Evolutionary conservation across 2,888 invertebrate species (phyloP), one percentile per base, ranked within the genome.

Genomic region (Cheilosia soror): DNA sequence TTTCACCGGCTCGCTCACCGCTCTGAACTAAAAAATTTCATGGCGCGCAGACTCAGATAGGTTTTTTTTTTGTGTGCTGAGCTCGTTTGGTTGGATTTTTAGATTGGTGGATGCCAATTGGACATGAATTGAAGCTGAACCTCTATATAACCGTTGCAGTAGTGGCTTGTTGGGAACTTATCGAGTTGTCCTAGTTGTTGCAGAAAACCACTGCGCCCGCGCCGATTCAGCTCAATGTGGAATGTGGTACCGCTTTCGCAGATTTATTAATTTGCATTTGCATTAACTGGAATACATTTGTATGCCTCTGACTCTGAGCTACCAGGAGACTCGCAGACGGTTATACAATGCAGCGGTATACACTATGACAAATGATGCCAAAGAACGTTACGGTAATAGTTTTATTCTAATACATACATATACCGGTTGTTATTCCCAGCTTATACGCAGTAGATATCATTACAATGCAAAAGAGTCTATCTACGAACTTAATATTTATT

Each of bases 221-320:
- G 47, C 27, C 27, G 58, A 44, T 29, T 63, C 55, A 31, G 33
- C 37, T 55, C 49, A 69, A 69, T 58, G 63, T 40, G 76, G 81
- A 85, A 81, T 85, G 84, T 66, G 25, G 66, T 62, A 71, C 75
- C 76, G 84, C 71, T 76, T 79, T 69, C 49, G 80, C 81, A 76
- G 71, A 81, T 85, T 81, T 81, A 85, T 85, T 65, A 80, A 85
- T 85, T 85, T 76, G 60, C 60, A 85, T 85, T 80, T 80, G 69
- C 71, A 76, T 80, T 78, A 51, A 62, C 65, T 76, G 75, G 55
- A 57, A 69, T 51, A 49, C 55, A 65, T 68, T 44, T 51, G 63
- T 37, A 44, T 63, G 51, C 40, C 63, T 25, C 6, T 68, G 42
- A 25, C 44, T 60, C 4, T 44, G 9, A n/a, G 15, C 33, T 29